Base-by-base conservation (phyloP, 2,797 vertebrate genomes). In the Varecia variegata region DNA sequence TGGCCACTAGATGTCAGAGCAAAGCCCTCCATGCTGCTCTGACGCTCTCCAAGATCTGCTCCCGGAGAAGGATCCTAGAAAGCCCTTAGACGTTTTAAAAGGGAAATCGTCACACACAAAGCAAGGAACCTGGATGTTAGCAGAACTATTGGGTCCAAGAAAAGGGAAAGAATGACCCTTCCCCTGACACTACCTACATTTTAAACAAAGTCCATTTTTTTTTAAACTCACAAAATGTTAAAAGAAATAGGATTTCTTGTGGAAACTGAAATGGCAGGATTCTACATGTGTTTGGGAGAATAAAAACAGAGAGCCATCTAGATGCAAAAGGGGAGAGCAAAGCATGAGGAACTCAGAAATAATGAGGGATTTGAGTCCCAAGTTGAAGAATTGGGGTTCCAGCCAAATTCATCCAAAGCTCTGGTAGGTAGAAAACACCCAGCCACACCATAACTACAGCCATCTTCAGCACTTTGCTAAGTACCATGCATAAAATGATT, bases 1-100 rank as follows among this genome's bases (percentile, higher is more conserved):
- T 74, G 88, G 79, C 85, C 70, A 74, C 60, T 73, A 93, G 90
- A 54, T 89, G 90, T 92, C 90, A 94, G 90, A 83, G 62, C 35
- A 95, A 80, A 83, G 79, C 74, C 62, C 38, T 56, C 17, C 7
- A 38, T 5, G 9, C 10, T 4, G 14, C 43, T 81, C 35, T 47
- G 20, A 23, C 23, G 23, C 7, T 21, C n/a, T 73, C 62, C 32
- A 11, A 81, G 25, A 5, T 68, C 43, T 54, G 35, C 47, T 50
- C 21, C 6, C 25, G 12, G 40, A 95, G 40, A 90, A 76, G 88
- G 27, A 45, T 25, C 45, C 40, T 79, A 71, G 32, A 20, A 47
- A 14, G 67, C 1, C 4, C 40, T 80, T 43, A 27, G 43, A 54
- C 47, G 21, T 62, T 83, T 94, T 70, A 54, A 79, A 91, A 58